These are phyloP conservation scores for Papilio polyxenes DNA, from an alignment of 1,140 invertebrate genomes.

Conservation along the genomic window DNA sequence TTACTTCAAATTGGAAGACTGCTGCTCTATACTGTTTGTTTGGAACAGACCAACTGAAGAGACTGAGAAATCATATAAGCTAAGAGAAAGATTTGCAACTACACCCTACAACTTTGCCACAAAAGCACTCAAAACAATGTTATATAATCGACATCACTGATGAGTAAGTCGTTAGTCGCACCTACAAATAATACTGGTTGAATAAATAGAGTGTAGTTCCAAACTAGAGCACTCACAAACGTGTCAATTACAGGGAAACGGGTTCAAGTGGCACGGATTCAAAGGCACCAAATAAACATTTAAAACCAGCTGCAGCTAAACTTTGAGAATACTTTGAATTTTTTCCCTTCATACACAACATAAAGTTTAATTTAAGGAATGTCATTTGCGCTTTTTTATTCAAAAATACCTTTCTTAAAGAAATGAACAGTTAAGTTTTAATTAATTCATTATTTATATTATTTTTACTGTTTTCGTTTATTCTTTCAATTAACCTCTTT, in stretches of 20 bases:
- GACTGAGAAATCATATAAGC: too few species aligned
- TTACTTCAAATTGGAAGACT: too few species aligned
- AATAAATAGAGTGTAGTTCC: slow-evolving; percentile 20
- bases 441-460: background rate
- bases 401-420: too few species aligned
- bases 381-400: background rate
- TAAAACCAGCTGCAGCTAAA: background rate
- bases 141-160: background rate
- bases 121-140: background rate
- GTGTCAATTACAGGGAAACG: slow-evolving; percentile 34
- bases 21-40: too few species aligned
- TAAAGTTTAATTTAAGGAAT: background rate
- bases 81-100: too few species aligned
- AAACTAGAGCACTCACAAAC: slow-evolving; percentile 27
- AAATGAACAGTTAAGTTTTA: background rate
- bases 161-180: slow-evolving; percentile 1
- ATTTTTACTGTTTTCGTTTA: too few species aligned
- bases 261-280: slow-evolving; percentile 28
- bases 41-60: too few species aligned
- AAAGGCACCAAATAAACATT: slow-evolving; percentile 28
- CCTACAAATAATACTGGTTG: background rate
- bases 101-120: background rate
- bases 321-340: background rate
- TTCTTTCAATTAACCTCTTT: too few species aligned
- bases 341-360: background rate